A percentile compares a stretch with the other conserved stretches of the same genome.
These are phyloP conservation scores for Argyrosomus regius DNA, from an alignment of 2,797 vertebrate species.

Conservation along the genomic window DNA sequence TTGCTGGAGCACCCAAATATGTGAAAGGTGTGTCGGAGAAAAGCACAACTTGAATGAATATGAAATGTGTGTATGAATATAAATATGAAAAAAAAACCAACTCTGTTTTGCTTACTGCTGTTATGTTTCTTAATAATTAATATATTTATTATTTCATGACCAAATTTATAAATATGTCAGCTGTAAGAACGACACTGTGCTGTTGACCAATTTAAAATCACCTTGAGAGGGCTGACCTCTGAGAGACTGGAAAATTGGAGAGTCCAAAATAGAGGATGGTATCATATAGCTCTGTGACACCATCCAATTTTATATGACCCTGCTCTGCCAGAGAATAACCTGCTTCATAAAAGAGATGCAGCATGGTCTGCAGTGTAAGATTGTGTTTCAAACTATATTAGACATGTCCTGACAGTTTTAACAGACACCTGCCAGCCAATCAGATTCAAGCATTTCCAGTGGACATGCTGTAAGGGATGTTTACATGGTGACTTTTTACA, in stretches of 20 bases:
- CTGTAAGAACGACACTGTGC: background rate
- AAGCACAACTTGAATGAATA: background rate
- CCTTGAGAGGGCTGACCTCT: constrained; percentile 16
- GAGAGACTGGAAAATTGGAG: background rate
- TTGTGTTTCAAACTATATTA: background rate
- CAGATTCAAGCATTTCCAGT: background rate
- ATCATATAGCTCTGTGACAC: background rate
- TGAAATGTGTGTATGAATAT: no score
- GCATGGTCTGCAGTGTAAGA: constrained; percentile 6
- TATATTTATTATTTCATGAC: background rate
- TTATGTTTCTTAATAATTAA: constrained; percentile 1
- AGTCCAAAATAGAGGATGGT: constrained; percentile 6
- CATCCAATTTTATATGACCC: constrained; percentile 12
- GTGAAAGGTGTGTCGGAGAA: background rate
- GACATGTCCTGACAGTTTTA: constrained; percentile 1
- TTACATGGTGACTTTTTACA: background rate
- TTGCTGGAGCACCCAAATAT: background rate
- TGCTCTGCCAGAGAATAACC: background rate
- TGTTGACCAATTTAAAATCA: constrained; percentile 28
- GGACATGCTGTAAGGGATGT: background rate
- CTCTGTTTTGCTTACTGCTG: background rate
- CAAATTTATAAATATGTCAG: constrained; percentile 5
- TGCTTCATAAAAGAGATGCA: constrained; percentile 7
- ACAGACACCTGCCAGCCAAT: constrained; percentile 6
- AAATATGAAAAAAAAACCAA: background rate